Percentiles rank a stretch among this genome's conserved stretches.
These are phyloP conservation scores for Pelobates cultripes DNA, from an alignment of 2,797 vertebrate species.

Conservation along the genomic window DNA sequence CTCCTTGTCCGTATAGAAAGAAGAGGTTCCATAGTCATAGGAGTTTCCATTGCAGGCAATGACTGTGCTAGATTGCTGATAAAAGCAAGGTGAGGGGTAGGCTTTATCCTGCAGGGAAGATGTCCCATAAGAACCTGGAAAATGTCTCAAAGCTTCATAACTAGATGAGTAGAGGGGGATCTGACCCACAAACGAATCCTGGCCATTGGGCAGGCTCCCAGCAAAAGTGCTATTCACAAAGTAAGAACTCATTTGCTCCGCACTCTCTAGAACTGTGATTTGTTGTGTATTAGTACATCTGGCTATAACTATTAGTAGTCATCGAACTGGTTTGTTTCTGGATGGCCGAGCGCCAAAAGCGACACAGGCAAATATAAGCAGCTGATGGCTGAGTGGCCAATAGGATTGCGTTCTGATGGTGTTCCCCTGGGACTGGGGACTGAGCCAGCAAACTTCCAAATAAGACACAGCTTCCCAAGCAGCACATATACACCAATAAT, in stretches of 20 bases:
- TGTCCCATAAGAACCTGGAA: constrained; percentile 77
- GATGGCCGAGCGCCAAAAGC: constrained; percentile 84
- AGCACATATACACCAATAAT: constrained; percentile 27
- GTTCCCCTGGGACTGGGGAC: constrained; percentile 78
- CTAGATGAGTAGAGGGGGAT: constrained; percentile 77
- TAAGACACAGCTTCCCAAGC: constrained; percentile 57
- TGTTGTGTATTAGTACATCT: constrained; percentile 84
- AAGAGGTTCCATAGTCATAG: constrained; percentile 79
- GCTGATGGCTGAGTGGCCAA: constrained; percentile 88
- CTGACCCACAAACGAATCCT: constrained; percentile 81
- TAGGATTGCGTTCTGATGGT: constrained; percentile 82
- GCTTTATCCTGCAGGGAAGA: constrained; percentile 76
- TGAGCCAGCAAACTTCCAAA: constrained; percentile 83
- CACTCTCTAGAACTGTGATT: constrained; percentile 80
- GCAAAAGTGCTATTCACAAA: constrained; percentile 83
- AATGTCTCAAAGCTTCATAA: constrained; percentile 81
- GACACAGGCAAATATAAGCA: constrained; percentile 82
- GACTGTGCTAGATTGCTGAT: constrained; percentile 79
- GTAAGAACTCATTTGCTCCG: constrained; percentile 85
- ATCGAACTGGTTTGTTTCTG: constrained; percentile 84
- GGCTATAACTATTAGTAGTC: constrained; percentile 85
- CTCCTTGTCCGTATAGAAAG: constrained; percentile 81
- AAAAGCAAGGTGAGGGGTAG: constrained; percentile 77
- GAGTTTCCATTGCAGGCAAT: constrained; percentile 75
- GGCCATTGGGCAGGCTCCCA: constrained; percentile 79